Conservation (phyloP, 2,797 vertebrate species). For the Xenopus petersii region DNA sequence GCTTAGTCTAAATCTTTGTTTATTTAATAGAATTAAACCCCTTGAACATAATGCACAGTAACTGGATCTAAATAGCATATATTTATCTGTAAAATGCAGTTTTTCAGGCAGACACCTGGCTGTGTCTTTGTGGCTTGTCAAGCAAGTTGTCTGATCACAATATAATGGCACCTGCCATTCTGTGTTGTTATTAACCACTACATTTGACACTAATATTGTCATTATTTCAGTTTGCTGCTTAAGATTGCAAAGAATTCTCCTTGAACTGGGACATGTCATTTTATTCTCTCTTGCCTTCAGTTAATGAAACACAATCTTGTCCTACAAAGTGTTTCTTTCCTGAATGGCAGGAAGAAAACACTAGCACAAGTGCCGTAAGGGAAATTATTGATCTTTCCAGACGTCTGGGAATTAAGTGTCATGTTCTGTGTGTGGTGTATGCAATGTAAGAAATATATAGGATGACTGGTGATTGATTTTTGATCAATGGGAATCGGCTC, state of each 20-base stretch:
- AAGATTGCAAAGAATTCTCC: conserved; percentile 15
- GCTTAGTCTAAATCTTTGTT: no score
- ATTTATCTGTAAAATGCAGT: no score
- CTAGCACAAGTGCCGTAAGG: conserved; percentile 1
- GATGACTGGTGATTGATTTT: no score
- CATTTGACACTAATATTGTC: conserved; percentile 5
- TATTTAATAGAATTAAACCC: no score
- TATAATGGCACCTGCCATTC: background rate
- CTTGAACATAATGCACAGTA: no score
- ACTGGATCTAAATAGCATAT: no score
- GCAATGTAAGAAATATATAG: no score
- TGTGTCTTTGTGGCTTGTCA: background rate
- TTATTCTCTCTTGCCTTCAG: conserved; percentile 6
- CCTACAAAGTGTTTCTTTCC: conserved; percentile 2
- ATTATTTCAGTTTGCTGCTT: background rate
- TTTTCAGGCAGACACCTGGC: background rate
- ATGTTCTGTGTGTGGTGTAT: background rate
- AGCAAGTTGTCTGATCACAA: background rate
- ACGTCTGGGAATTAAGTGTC: conserved; percentile 5
- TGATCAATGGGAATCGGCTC: no score
- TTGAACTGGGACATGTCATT: background rate
- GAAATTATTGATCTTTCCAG: conserved; percentile 20
- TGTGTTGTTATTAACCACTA: background rate
- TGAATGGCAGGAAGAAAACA: conserved; percentile 1
- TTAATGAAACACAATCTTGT: conserved; percentile 8